phyloP scores from a whole-genome alignment of 2,113 vertebrate species.

The Rattus rattus region DNA sequence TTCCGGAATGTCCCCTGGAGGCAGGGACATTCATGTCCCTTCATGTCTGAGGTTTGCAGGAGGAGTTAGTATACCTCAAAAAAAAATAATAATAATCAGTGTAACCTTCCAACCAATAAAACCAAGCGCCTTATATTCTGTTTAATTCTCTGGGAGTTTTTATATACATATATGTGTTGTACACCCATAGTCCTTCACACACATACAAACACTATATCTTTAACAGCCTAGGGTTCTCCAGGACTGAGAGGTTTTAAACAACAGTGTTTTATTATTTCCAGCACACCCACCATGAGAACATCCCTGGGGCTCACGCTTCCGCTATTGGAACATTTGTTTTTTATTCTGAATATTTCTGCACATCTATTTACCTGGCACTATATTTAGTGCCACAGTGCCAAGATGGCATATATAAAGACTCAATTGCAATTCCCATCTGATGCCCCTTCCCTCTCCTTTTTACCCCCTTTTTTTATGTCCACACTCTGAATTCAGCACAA shows the following conservation, averaged over 20 bases:
- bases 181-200: conserved; percentile 55
- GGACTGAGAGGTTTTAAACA: conserved; percentile 85
- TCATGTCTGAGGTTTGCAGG: conserved; percentile 50
- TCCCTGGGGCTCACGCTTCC: conserved; percentile 83
- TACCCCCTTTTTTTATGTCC: conserved; percentile 91
- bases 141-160: conserved; percentile 76
- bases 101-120: conserved; percentile 70
- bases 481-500: conserved; percentile 91
- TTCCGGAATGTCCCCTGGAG: neutral
- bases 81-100: conserved; percentile 64
- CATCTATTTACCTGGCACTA: conserved; percentile 92
- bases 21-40: neutral
- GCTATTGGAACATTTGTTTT: conserved; percentile 91
- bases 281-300: conserved; percentile 79
- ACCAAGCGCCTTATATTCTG: conserved; percentile 66
- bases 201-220: conserved; percentile 78
- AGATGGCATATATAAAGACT: conserved; percentile 92
- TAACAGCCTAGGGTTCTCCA: conserved; percentile 82
- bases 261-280: conserved; percentile 84
- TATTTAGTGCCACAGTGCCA: conserved; percentile 91
- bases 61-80: conserved; percentile 68
- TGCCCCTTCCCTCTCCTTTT: conserved; percentile 92
- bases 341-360: conserved; percentile 92
- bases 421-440: conserved; percentile 92
- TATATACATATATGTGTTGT: conserved; percentile 70